Conservation (phyloP, 2,797 vertebrate species). For the Hemitrygon akajei region DNA sequence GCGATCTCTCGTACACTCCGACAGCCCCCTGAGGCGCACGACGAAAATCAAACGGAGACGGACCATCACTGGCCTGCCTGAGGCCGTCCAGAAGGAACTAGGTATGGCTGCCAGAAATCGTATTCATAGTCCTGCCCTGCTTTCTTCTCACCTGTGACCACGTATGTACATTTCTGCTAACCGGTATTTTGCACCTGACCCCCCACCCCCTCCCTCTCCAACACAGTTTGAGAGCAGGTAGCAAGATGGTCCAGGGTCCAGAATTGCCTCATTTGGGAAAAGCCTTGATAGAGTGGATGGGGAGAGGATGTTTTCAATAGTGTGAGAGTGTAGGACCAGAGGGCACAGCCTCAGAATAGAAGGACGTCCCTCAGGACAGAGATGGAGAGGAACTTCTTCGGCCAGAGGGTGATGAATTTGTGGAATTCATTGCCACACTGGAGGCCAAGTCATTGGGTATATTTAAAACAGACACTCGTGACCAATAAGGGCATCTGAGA, state of each 20-base stretch:
- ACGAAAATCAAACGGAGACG: slow-evolving; percentile 99
- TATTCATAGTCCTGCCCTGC: slow-evolving; percentile 52
- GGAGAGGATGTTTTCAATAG: too few relatives aligned
- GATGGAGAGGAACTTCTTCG: too few relatives aligned
- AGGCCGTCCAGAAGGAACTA: slow-evolving; percentile 95
- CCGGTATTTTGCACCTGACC: slow-evolving; percentile 53
- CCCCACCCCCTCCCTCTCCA: slow-evolving; percentile 41
- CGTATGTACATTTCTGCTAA: background rate
- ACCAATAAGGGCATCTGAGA: too few relatives aligned
- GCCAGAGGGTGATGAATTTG: too few relatives aligned
- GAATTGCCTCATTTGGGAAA: too few relatives aligned
- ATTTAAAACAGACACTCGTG: too few relatives aligned
- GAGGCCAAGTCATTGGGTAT: too few relatives aligned
- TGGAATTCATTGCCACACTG: too few relatives aligned
- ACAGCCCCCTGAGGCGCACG: slow-evolving; percentile 94
- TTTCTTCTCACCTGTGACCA: slow-evolving; percentile 46
- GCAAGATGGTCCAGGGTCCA: slow-evolving; percentile 41
- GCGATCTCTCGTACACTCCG: slow-evolving; percentile 96
- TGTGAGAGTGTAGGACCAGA: too few relatives aligned
- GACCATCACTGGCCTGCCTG: slow-evolving; percentile 98
- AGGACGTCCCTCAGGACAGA: too few relatives aligned
- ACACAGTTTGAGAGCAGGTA: slow-evolving; percentile 62
- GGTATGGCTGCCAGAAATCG: slow-evolving; percentile 84
- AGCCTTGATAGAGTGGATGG: too few relatives aligned
- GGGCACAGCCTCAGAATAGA: too few relatives aligned